Percentiles rank a stretch among this genome's conserved stretches.
Evolutionary conservation across 2,113 vertebrate species (phyloP).

Genomic region (Pagrus major): DNA sequence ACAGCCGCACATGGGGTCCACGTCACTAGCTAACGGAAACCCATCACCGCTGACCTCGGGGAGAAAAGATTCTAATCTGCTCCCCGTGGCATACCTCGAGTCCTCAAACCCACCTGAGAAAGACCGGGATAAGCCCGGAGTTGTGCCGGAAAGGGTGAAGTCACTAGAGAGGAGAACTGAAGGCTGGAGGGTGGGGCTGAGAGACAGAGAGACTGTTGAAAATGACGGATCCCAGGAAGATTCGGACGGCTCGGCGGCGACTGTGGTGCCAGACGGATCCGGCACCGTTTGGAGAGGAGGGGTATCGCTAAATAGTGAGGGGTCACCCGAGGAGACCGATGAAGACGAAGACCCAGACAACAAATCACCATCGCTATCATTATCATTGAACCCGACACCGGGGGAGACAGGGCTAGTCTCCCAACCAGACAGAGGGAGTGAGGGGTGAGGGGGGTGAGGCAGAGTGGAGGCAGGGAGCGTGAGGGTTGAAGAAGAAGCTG

Average conservation of each 20-base stretch:
- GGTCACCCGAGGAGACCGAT: conserved; percentile 69
- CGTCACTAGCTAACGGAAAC: conserved; percentile 57
- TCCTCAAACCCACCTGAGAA: conserved; percentile 75
- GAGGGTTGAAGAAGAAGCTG: conserved; percentile 68
- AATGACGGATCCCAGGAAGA: conserved; percentile 80
- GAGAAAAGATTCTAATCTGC: conserved; percentile 64
- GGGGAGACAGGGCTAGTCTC: conserved; percentile 76
- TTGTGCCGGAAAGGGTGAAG: conserved; percentile 79
- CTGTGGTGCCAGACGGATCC: conserved; percentile 73
- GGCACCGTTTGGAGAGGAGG: conserved; percentile 83
- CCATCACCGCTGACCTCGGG: conserved; percentile 53
- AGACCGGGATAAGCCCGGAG: conserved; percentile 80
- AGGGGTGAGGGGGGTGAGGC: conserved; percentile 75
- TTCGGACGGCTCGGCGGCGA: conserved; percentile 74
- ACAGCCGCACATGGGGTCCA: conserved; percentile 62
- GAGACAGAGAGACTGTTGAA: conserved; percentile 77
- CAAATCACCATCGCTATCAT: conserved; percentile 67
- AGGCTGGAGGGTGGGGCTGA: conserved; percentile 84
- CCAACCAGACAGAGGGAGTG: conserved; percentile 82
- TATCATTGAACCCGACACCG: conserved; percentile 69
- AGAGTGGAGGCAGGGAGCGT: conserved; percentile 64
- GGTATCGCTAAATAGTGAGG: conserved; percentile 81
- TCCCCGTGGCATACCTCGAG: conserved; percentile 55
- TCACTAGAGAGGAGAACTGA: conserved; percentile 84
- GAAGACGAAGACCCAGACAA: conserved; percentile 84